These are phyloP conservation scores for Papilio xuthus DNA, from an alignment of 1,140 invertebrate species.

Conservation along the genomic window DNA sequence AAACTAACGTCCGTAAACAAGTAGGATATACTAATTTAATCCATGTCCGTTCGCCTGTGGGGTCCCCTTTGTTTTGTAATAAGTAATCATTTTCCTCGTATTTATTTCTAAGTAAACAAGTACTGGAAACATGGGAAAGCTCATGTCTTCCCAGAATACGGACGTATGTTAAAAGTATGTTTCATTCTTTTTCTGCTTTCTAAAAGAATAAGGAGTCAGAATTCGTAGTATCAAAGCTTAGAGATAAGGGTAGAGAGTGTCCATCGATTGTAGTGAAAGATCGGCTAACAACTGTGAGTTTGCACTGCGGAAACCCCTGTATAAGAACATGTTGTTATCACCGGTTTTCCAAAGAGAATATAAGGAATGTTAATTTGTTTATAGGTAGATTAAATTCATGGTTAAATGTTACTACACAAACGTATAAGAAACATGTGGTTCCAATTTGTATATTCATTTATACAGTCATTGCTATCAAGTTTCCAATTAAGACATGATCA, in stretches of 20 bases:
- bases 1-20: not conserved
- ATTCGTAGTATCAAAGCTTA: not conserved
- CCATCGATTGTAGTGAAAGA: not conserved
- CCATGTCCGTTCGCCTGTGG: not conserved
- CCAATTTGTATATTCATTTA: constrained; percentile 8
- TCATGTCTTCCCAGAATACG: not conserved
- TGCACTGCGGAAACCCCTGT: too few species aligned
- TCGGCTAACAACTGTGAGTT: too few species aligned
- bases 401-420: not conserved
- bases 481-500: constrained; percentile 19
- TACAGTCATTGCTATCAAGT: constrained; percentile 3
- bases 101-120: not conserved
- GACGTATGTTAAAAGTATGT: not conserved
- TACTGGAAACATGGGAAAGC: not conserved
- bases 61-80: not conserved
- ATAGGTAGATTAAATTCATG: not conserved
- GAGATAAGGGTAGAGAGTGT: not conserved
- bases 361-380: not conserved
- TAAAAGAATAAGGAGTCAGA: not conserved
- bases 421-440: not conserved
- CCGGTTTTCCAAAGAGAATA: too few species aligned
- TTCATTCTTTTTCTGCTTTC: not conserved
- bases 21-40: not conserved
- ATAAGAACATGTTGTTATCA: too few species aligned
- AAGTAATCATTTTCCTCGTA: not conserved